Conservation (phyloP, 2,113 vertebrate genomes). For the Peromyscus californicus region DNA sequence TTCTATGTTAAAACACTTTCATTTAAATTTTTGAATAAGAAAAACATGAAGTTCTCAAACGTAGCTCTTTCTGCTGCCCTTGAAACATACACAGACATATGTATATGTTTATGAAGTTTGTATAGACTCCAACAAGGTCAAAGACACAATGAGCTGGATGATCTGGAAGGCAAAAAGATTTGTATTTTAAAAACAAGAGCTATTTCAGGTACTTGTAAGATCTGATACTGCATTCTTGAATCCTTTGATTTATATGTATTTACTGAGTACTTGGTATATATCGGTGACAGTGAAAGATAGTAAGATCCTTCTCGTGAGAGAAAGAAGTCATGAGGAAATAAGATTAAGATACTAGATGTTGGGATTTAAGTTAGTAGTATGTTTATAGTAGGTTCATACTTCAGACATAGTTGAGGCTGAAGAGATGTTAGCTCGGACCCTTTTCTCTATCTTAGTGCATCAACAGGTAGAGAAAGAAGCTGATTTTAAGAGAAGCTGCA, state of each 20-base stretch:
- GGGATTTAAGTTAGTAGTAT: constrained; percentile 9
- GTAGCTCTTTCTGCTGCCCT: not conserved
- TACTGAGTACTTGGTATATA: not conserved
- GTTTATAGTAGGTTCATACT: not conserved
- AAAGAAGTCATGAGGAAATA: not conserved
- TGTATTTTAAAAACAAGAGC: not conserved
- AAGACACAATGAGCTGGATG: constrained; percentile 20
- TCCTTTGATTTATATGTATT: constrained; percentile 17
- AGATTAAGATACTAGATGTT: constrained; percentile 55
- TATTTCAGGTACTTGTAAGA: not conserved
- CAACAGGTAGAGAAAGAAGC: not conserved
- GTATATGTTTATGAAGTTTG: not conserved
- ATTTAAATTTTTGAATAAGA: constrained; percentile 43
- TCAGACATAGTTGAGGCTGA: not conserved
- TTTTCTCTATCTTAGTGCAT: constrained; percentile 2
- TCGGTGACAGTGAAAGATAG: not conserved
- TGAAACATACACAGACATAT: not conserved
- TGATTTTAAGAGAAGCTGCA: constrained; percentile 43
- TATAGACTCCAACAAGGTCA: not conserved
- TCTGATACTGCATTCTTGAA: not conserved
- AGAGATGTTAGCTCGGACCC: not conserved
- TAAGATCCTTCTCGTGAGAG: constrained; percentile 16
- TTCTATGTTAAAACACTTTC: constrained; percentile 47
- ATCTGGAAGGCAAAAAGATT: constrained; percentile 28
- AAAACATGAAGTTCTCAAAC: constrained; percentile 19